These are phyloP conservation scores for Pelecanoides urinatrix DNA, from an alignment of 2,113 vertebrate species.

Conservation along the genomic window DNA sequence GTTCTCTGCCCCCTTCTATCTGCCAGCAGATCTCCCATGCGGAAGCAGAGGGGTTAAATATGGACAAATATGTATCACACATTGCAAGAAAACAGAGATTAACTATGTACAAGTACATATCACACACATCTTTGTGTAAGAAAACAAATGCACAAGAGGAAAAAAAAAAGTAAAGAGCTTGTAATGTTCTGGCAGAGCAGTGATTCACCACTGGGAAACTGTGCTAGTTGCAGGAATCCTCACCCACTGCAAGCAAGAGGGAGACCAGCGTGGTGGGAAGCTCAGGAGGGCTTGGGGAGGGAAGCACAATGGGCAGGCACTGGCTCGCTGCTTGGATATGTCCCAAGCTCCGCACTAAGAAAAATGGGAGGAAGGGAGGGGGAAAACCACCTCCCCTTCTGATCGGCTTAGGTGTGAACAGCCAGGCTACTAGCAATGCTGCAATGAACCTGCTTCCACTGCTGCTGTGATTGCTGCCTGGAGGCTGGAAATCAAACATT, in stretches of 20 bases:
- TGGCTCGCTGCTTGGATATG: not conserved
- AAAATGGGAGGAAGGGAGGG: not conserved
- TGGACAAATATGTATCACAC: rapidly evolving
- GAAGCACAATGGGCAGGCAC: rapidly evolving
- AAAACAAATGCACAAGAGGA: not conserved
- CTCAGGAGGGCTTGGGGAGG: not conserved
- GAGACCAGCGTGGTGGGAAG: not conserved
- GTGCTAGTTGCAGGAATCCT: not conserved
- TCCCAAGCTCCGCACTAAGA: not conserved
- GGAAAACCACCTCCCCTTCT: not conserved
- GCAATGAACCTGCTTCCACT: not conserved
- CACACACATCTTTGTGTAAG: not conserved
- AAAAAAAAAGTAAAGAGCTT: not conserved
- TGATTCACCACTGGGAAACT: not conserved
- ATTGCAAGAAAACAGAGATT: not conserved
- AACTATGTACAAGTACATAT: not conserved
- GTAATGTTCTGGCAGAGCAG: not conserved
- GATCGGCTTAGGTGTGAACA: not conserved
- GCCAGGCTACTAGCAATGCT: not conserved
- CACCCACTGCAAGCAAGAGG: not conserved
- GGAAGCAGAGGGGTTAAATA: not conserved
- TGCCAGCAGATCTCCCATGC: not conserved
- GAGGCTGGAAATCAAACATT: not conserved
- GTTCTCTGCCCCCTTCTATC: not conserved
- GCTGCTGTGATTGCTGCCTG: not conserved